These are phyloP conservation scores for Phataginus tetradactyla DNA, from an alignment of 2,797 vertebrate genomes.

Conservation along the genomic window DNA sequence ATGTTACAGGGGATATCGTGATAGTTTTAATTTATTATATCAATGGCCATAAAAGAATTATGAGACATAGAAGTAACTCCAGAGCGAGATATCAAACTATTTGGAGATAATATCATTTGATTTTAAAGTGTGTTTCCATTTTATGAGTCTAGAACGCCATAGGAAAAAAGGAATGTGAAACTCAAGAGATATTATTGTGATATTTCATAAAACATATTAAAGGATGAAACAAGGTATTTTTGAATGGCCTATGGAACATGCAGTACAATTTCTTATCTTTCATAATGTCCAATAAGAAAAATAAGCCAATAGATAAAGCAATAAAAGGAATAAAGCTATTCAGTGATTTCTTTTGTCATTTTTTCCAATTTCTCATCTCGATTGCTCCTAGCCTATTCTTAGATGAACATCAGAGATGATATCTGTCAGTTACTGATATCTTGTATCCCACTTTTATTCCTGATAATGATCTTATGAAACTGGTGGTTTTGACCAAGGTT, in stretches of 20 bases:
- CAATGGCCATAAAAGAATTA: conserved; percentile 54
- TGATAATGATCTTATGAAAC: neutral
- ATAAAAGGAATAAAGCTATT: neutral
- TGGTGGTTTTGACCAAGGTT: neutral
- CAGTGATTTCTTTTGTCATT: neutral
- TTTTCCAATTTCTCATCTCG: neutral
- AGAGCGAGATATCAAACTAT: conserved; percentile 41
- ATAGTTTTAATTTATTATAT: conserved; percentile 57
- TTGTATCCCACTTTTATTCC: neutral
- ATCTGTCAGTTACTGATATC: neutral
- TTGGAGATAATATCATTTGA: neutral
- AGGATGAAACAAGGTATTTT: neutral
- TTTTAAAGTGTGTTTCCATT: conserved; percentile 53
- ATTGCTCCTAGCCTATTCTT: neutral
- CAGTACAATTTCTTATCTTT: neutral
- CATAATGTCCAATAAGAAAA: neutral
- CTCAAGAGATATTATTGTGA: conserved; percentile 10
- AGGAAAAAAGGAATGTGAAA: neutral
- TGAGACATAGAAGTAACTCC: conserved; percentile 57
- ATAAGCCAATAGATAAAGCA: neutral
- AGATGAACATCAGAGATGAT: neutral
- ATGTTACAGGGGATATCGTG: neutral
- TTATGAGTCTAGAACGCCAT: neutral
- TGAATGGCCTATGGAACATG: neutral
- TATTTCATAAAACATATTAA: neutral